A percentile compares a stretch with the other conserved stretches of the same genome.
Evolutionary conservation across 2,113 vertebrate genomes (phyloP).

Genomic region (Pseudonaja textilis): DNA sequence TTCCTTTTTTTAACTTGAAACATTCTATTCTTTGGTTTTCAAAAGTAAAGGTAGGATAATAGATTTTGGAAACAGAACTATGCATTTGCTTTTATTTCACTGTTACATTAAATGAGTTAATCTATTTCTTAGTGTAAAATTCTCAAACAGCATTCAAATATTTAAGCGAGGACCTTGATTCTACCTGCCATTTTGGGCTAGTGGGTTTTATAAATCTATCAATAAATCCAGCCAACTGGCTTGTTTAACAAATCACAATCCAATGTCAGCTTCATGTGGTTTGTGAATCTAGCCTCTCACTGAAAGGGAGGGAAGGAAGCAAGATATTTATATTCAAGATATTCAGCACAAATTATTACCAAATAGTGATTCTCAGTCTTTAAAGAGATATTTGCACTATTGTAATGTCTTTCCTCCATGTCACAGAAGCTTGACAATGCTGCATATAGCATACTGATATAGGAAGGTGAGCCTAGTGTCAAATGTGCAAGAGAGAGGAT

Average conservation of each 20-base stretch:
- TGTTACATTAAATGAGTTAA: neutral
- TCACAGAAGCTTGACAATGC: neutral
- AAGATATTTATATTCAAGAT: neutral
- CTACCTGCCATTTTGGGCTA: neutral
- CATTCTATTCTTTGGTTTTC: neutral
- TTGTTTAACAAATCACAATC: neutral
- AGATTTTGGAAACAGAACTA: neutral
- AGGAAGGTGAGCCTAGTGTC: neutral
- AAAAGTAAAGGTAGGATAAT: neutral
- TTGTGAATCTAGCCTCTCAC: neutral
- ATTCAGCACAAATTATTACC: neutral
- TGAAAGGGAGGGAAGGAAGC: neutral
- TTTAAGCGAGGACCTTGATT: neutral
- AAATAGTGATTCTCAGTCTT: neutral
- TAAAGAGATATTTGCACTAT: neutral
- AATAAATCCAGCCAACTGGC: neutral
- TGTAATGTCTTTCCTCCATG: neutral
- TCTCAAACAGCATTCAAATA: neutral
- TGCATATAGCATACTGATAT: neutral
- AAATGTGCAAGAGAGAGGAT: neutral
- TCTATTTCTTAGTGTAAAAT: neutral
- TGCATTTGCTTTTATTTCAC: neutral
- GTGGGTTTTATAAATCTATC: neutral
- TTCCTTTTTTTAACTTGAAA: neutral
- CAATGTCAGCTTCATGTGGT: neutral